Evolutionary conservation across 53 echinoderm and acorn worm genomes (phyloP), one percentile per base, ranked within the genome.

Genomic region (Zoroaster sp.): DNA sequence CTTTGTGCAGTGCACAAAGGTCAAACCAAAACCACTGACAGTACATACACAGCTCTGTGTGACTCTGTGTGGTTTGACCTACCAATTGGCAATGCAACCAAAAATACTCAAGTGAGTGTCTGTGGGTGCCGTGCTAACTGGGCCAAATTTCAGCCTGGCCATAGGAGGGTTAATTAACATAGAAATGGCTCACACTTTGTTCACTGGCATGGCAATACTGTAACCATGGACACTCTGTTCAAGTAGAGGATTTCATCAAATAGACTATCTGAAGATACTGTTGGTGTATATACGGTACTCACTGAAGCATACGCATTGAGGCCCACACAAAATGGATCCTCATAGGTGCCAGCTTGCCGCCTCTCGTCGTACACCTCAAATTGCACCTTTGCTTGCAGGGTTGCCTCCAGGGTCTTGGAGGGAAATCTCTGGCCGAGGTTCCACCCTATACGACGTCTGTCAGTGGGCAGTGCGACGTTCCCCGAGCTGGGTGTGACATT

Each of bases 281-380:
- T 5, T 23, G 23, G 55, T 23, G 55, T 54, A 3, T 54, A 54
- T 7, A 54, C 55, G 23, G 9, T 66, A 88, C 92, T 89, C 40
- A 95, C 98, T 92, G 89, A 83, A n/a, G 94, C 95, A 87, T 93
- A 95, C 8, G 94, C 82, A 83, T 95, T 97, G 32, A 97, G 88
- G 33, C 94, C 98, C 33, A 91, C 91, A 74, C 98, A 97, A 74
- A 97, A 97, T 0, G 95, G 91, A 72, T 95, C 94, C 40, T 75
- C 90, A 59, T 89, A 85, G 36, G 42, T 34, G 23, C 59, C 59
- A 10, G 40, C 72, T 47, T 72, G 75, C 45, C 85, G 52, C 53
- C 40, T 87, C 20, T 75, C 43, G 49, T 86, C 75, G 21, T 31
- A 32, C 45, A 91, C 89, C 17, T 80, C 93, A 95, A 97, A 97